Conservation (phyloP, 2,113 vertebrate species). For the Leptosomus discolor region DNA sequence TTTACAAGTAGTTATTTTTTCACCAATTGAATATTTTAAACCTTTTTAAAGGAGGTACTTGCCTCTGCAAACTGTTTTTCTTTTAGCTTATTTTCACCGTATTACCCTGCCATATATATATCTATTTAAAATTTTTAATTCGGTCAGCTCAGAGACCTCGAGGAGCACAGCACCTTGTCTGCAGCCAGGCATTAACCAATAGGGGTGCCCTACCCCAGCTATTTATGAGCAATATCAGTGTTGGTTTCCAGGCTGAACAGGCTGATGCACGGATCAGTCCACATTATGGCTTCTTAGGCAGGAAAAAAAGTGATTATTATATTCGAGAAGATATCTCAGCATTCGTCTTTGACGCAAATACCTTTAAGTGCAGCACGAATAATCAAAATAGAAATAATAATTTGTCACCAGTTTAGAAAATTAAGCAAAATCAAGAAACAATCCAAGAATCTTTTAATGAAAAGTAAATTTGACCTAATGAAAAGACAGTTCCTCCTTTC, state of each 20-base stretch:
- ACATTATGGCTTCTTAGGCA: background rate
- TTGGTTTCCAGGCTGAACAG: background rate
- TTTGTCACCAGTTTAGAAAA: conserved; percentile 55
- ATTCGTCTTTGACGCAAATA: conserved; percentile 13
- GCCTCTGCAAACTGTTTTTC: conserved; percentile 59
- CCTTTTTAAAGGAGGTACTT: conserved; percentile 60
- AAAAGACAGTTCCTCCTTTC: conserved; percentile 66
- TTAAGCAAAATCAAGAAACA: conserved; percentile 51
- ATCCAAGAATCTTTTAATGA: conserved; percentile 54
- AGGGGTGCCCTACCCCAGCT: background rate
- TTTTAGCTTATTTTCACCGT: conserved; percentile 41
- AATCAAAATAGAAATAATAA: conserved; percentile 32
- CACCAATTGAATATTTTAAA: conserved; percentile 74
- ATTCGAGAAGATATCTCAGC: background rate
- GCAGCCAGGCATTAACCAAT: background rate
- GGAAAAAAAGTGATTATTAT: background rate
- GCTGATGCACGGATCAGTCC: background rate
- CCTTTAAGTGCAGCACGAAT: conserved; percentile 37
- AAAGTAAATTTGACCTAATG: conserved; percentile 52
- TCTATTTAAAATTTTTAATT: background rate
- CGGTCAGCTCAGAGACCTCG: background rate
- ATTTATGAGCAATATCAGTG: background rate
- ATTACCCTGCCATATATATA: background rate
- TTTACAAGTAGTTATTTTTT: conserved; percentile 67
- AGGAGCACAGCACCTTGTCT: background rate